Base-by-base conservation (phyloP, 2,113 vertebrate species). In the Microcebus jonahi region DNA sequence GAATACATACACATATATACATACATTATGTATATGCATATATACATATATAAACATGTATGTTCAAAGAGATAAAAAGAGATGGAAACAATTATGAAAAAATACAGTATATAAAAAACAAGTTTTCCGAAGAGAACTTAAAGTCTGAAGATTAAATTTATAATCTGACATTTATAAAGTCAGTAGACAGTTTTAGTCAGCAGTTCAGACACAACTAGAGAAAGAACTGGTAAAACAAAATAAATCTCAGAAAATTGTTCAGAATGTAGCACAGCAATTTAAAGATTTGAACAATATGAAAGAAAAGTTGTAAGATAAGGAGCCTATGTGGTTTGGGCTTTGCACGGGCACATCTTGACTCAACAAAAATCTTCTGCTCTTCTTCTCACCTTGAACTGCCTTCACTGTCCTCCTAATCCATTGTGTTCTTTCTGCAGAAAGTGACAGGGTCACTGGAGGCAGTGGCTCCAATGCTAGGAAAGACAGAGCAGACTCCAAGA, bases 91-190 rank as follows among this genome's bases (percentile, higher is more conserved):
- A 50, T 10, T 50, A 53, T 70, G 10, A 50, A 79, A 42, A 53
- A 18, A 13, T 23, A 34, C 8, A 82, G 3, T 34, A 36, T 57
- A 1, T n/a, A 73, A 34, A 50, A 84, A 83, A 65, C 6, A 75
- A 63, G 25, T 67, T 95, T 93, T 95, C n/a, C 20, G 80, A 88
- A 67, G 36, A 65, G 4, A 86, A 42, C 23, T 77, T 21, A 39
- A 50, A 88, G 6, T 92, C 53, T 94, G 68, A 93, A 90, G 90
- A 85, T n/a, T 90, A 45, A 91, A 59, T 7, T 76, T 88, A 48
- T 29, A 23, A 75, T 83, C 20, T n/a, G 15, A 90, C 85, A 39
- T 59, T 34, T 39, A 81, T 42, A 53, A 57, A 70, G 11, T 53
- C 76, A 86, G 29, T 42, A 73, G 7, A 25, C 7, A 75, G 34